Conservation (phyloP, 2,888 invertebrate species). For the Thyatira batis region DNA sequence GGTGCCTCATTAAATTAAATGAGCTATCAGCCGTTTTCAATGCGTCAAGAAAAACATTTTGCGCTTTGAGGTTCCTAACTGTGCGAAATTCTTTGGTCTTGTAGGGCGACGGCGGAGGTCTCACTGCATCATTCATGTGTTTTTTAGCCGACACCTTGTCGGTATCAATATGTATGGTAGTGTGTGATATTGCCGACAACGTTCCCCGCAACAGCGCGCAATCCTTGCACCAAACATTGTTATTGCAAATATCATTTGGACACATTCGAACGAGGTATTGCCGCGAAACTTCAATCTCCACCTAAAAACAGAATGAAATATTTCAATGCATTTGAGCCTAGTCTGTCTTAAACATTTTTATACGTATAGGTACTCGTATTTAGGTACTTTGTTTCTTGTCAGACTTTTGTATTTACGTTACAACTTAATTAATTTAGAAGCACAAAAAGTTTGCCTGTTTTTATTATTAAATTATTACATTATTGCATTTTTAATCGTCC, state of each 20-base stretch:
- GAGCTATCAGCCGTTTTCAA: constrained; percentile 72
- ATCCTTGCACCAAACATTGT: background rate
- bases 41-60: constrained; percentile 61
- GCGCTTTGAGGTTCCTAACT: constrained; percentile 65
- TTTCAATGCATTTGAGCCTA: too few species aligned
- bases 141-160: constrained; percentile 77
- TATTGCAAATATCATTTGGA: background rate
- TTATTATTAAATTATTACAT: background rate
- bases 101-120: constrained; percentile 69
- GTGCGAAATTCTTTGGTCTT: constrained; percentile 74
- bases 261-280: background rate
- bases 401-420: too few species aligned
- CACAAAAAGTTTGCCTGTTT: background rate
- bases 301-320: background rate
- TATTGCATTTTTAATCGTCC: background rate
- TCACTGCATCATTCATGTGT: constrained; percentile 79
- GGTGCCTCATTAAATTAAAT: constrained; percentile 72
- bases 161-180: constrained; percentile 74
- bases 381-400: too few species aligned
- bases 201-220: constrained; percentile 17
- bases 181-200: constrained; percentile 66
- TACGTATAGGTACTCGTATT: too few species aligned
- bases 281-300: background rate
- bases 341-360: too few species aligned
- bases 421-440: background rate